Conservation (phyloP, 2,797 vertebrate species). For the Neosilurus hyrtlii region DNA sequence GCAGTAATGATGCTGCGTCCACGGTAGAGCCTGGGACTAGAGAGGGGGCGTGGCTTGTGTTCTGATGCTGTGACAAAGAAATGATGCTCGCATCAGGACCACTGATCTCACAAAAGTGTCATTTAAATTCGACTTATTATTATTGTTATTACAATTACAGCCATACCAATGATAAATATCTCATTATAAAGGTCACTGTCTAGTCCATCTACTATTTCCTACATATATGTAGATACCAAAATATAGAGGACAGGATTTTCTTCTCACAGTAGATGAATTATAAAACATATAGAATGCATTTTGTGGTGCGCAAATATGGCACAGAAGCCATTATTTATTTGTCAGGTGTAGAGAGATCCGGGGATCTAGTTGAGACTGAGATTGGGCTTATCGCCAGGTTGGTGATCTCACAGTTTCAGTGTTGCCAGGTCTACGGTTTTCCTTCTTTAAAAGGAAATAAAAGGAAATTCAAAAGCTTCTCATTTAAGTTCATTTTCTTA, state of each 20-base stretch:
- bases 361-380: background rate
- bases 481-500: too few relatives aligned
- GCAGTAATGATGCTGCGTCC: slow-evolving; percentile 48
- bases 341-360: background rate
- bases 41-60: slow-evolving; percentile 45
- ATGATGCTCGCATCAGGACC: slow-evolving; percentile 51
- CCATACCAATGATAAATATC: background rate
- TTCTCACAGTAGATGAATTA: background rate
- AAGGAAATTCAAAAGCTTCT: too few relatives aligned
- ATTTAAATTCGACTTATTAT: background rate
- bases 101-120: background rate
- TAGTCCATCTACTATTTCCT: background rate
- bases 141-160: background rate
- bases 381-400: background rate
- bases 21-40: slow-evolving; percentile 30
- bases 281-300: background rate
- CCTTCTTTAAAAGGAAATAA: too few relatives aligned
- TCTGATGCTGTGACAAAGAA: slow-evolving; percentile 12
- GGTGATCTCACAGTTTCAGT: background rate
- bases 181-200: background rate
- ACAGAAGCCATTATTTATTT: background rate
- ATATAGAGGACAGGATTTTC: background rate
- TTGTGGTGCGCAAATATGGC: background rate
- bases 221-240: background rate
- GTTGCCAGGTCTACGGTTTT: background rate